Evolutionary conservation across 1,140 invertebrate genomes (phyloP).

Genomic region (Palaemon carinicauda): DNA sequence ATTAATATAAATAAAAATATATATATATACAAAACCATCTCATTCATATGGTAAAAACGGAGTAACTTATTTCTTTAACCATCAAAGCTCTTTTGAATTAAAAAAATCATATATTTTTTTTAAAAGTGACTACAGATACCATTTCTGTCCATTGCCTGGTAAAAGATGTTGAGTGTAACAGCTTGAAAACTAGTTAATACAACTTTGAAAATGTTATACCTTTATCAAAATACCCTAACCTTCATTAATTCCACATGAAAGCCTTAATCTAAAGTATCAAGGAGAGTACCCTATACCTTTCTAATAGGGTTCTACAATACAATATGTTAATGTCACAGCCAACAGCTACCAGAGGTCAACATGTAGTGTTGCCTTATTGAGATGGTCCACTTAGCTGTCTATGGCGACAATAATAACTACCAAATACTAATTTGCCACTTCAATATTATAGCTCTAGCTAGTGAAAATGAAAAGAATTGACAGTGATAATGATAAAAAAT

Average conservation of each 20-base stretch:
- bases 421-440: constrained; percentile 21
- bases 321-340: constrained; percentile 50
- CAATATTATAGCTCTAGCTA: constrained; percentile 3
- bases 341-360: constrained; percentile 40
- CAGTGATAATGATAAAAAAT: background rate
- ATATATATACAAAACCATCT: background rate
- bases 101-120: constrained; percentile 4
- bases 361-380: constrained; percentile 45
- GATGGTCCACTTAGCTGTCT: constrained; percentile 46
- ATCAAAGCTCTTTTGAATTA: constrained; percentile 22
- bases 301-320: constrained; percentile 33
- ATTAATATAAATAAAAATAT: constrained; percentile 44
- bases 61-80: constrained; percentile 25
- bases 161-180: constrained; percentile 25
- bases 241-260: constrained; percentile 24
- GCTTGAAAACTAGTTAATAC: background rate
- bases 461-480: constrained; percentile 6
- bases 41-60: constrained; percentile 12
- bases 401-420: constrained; percentile 29
- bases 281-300: constrained; percentile 16
- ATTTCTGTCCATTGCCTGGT: constrained; percentile 29
- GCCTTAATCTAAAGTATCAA: constrained; percentile 27
- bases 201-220: constrained; percentile 10
- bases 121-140: constrained; percentile 24
- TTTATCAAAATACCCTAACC: constrained; percentile 3